A percentile compares a stretch with the other conserved stretches of the same genome.
These are phyloP conservation scores for Caenorhabditis wallacei DNA, from an alignment of 2,888 invertebrate species.

Conservation along the genomic window DNA sequence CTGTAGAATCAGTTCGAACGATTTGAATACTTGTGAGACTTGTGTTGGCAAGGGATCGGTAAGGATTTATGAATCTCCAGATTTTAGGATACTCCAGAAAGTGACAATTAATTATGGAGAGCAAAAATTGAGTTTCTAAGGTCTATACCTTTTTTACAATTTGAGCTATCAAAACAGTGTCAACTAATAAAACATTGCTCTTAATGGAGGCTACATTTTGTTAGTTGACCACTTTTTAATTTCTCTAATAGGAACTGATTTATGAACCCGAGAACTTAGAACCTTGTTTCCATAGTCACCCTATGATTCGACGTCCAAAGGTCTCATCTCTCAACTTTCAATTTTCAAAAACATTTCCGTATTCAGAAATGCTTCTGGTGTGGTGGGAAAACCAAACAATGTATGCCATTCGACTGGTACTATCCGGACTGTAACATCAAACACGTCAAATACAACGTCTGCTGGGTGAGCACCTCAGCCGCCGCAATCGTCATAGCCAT, in stretches of 20 bases:
- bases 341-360: not conserved
- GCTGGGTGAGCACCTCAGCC: constrained; percentile 76
- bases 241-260: too few species aligned
- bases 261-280: too few species aligned
- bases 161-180: too few species aligned
- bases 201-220: too few species aligned
- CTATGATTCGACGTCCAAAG: too few species aligned
- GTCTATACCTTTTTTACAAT: too few species aligned
- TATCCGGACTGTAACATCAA: constrained; percentile 74
- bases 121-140: too few species aligned
- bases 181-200: too few species aligned
- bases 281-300: too few species aligned
- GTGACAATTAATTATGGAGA: too few species aligned
- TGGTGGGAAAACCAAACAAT: constrained; percentile 69
- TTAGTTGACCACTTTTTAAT: too few species aligned
- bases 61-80: constrained; percentile 2
- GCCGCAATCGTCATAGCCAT: constrained; percentile 72
- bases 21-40: constrained; percentile 68
- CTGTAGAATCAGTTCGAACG: constrained; percentile 59
- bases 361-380: constrained; percentile 74
- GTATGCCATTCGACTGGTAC: constrained; percentile 74
- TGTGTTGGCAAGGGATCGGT: constrained; percentile 72
- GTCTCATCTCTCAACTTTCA: too few species aligned
- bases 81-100: not conserved
- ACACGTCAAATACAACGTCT: constrained; percentile 72